Evolutionary conservation across 2,888 invertebrate species (phyloP).

Genomic region (Nomada hirtipes): DNA sequence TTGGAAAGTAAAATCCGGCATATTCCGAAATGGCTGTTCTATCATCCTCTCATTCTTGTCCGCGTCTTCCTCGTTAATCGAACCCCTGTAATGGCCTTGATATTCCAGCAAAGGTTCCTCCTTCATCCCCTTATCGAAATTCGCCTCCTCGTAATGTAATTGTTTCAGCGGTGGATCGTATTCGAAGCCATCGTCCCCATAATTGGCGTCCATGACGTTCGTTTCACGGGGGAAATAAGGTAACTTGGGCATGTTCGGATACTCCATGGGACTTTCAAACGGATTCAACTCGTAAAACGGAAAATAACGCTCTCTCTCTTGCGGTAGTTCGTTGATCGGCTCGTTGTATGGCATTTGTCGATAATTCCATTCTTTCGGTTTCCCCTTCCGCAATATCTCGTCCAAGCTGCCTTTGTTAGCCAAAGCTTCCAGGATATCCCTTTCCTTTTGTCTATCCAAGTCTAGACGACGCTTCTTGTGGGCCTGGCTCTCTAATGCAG

Average conservation of each 20-base stretch:
- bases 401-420: constrained; percentile 63
- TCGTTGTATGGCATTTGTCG: constrained; percentile 55
- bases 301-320: constrained; percentile 16
- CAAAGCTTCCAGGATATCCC: constrained; percentile 65
- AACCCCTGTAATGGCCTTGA: neutral
- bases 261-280: neutral
- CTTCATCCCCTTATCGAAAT: constrained; percentile 58
- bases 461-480: constrained; percentile 60
- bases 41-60: neutral
- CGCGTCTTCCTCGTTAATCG: neutral
- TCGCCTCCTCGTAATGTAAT: neutral
- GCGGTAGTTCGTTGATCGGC: constrained; percentile 29
- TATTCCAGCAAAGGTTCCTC: constrained; percentile 54
- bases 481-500: constrained; percentile 49
- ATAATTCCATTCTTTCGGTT: constrained; percentile 54
- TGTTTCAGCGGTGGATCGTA: constrained; percentile 22
- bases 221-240: constrained; percentile 13
- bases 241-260: constrained; percentile 9
- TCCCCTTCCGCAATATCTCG: constrained; percentile 66
- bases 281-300: constrained; percentile 23
- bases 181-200: constrained; percentile 20
- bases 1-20: constrained; percentile 77
- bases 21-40: neutral
- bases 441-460: constrained; percentile 64
- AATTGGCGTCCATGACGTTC: neutral